Conservation (phyloP, 2,797 vertebrate species). For the Squalus acanthias region DNA sequence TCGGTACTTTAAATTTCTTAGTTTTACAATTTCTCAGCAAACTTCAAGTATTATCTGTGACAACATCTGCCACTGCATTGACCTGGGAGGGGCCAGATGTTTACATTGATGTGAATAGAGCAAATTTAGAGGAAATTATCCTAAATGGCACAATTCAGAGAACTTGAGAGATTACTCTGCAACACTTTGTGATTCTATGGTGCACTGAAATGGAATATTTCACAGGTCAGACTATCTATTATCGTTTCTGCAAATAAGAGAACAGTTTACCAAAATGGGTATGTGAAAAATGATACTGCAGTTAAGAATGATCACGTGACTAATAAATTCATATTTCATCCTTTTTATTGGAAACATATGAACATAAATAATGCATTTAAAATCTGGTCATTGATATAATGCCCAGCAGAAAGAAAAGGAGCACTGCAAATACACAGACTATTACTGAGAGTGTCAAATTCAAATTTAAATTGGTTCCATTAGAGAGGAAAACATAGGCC, state of each 20-base stretch:
- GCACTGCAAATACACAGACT: background rate
- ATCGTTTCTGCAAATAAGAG: background rate
- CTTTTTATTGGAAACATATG: background rate
- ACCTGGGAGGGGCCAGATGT: background rate
- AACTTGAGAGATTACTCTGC: background rate
- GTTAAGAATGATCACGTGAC: background rate
- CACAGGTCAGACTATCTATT: background rate
- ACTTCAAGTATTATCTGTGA: background rate
- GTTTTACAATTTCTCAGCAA: background rate
- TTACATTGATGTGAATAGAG: background rate
- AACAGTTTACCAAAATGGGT: background rate
- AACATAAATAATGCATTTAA: background rate
- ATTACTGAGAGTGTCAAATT: background rate
- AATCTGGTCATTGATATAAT: background rate
- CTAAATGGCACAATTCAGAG: background rate
- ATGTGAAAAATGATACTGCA: background rate
- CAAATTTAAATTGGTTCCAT: background rate
- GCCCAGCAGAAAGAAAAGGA: background rate
- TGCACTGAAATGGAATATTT: background rate
- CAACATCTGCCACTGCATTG: background rate
- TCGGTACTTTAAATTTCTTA: background rate
- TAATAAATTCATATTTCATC: background rate
- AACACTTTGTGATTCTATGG: background rate
- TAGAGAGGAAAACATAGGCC: background rate
- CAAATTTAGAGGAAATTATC: background rate